Evolutionary conservation across 2,113 vertebrate genomes (phyloP), one percentile per base, ranked within the genome.

Genomic region (Aleadryas rufinucha): DNA sequence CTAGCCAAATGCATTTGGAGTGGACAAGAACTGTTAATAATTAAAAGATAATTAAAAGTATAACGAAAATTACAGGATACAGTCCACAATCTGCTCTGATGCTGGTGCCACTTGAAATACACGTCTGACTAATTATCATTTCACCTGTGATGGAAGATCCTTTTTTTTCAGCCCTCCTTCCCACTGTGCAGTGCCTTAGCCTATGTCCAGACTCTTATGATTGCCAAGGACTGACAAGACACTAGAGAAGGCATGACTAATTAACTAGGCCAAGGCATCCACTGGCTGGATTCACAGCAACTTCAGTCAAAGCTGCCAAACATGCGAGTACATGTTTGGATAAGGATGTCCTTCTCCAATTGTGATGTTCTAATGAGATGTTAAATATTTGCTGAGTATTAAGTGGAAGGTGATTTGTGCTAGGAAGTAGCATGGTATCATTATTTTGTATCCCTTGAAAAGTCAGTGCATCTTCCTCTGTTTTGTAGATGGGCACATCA

Each of bases 151-250:
- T 79, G 70, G 54, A 87, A 95, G 52, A 86, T 21, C 19, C 19
- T 17, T 72, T 92, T 96, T 95, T 93, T 94, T 42, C 17, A 86
- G 65, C 84, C 82, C 47, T 96, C 72, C 87, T 97, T 97, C 84
- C 74, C 75, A 94, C 96, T 92, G 92, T 86, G 92, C 76, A 93
- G 65, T 70, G 75, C 64, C 81, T 97, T 94, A 97, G 92, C 90
- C 95, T 90, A 16, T 70, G 94, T 95, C 93, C 95, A 97, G 96
- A 89, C 86, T 66, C 79, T 61, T 56, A 26, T 84, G 92, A 87
- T 81, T 98, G 97, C 97, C 97, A 97, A 94, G 64, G 89, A 75
- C 94, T 97, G 97, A 97, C 95, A 97, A 95, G 95, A 90, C 91
- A 95, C 94, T 79, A 65, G 91, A 97, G 91, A 96, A 97, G 93